phyloP scores from a whole-genome alignment of 2,888 invertebrate genomes.

The Brenthis hecate region DNA sequence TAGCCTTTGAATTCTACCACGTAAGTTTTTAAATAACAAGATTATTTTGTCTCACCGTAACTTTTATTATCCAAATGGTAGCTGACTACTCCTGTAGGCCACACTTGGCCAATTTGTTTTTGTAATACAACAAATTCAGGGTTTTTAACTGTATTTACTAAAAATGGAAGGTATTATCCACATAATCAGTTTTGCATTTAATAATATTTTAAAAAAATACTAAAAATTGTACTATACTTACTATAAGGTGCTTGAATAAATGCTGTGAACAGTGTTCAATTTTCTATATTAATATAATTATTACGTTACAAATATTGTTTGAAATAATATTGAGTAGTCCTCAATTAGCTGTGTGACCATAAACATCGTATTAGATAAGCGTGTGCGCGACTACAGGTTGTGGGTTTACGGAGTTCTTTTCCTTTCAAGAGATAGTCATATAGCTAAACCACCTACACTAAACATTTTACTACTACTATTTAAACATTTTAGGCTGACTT shows the following conservation, averaged over 20 bases:
- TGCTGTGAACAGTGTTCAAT: slow-evolving; percentile 7
- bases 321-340: not conserved
- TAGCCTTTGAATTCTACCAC: too few species aligned
- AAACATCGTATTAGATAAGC: too few species aligned
- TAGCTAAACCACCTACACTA: too few species aligned
- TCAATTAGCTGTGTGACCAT: too few species aligned
- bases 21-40: too few species aligned
- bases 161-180: not conserved
- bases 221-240: slow-evolving; percentile 13
- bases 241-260: slow-evolving; percentile 25
- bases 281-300: not conserved
- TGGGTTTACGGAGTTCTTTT: too few species aligned
- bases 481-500: not conserved
- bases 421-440: too few species aligned
- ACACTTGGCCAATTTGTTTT: slow-evolving; percentile 31
- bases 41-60: slow-evolving; percentile 41
- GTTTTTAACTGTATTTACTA: slow-evolving; percentile 23
- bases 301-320: not conserved
- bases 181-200: not conserved
- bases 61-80: slow-evolving; percentile 41
- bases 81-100: slow-evolving; percentile 44
- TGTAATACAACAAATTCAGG: slow-evolving; percentile 18
- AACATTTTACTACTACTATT: not conserved
- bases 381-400: too few species aligned
- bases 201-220: not conserved